Conservation (phyloP, 2,797 vertebrate genomes). For the Thaleichthys pacificus region DNA sequence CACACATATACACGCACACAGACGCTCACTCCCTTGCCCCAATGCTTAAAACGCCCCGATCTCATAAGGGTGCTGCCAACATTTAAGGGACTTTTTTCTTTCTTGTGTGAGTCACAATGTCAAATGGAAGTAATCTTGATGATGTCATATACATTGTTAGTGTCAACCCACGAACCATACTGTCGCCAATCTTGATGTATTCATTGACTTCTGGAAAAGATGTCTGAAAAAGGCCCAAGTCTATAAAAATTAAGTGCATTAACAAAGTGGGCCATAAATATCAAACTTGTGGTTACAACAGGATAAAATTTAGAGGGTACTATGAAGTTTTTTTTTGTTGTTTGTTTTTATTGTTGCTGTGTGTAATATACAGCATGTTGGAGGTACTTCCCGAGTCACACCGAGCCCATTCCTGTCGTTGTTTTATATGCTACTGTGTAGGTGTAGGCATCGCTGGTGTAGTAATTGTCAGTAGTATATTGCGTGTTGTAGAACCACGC, state of each 20-base stretch:
- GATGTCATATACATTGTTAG: conserved; percentile 61
- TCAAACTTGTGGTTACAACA: conserved; percentile 23
- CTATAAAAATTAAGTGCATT: conserved; percentile 35
- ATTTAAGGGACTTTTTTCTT: conserved; percentile 36
- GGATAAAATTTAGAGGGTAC: conserved; percentile 20
- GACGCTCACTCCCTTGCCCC: neutral
- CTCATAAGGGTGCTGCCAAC: conserved; percentile 15
- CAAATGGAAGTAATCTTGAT: conserved; percentile 56
- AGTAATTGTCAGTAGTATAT: neutral
- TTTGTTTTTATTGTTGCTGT: too few relatives aligned
- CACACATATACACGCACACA: conserved; percentile 14
- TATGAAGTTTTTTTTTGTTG: neutral
- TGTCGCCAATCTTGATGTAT: conserved; percentile 44
- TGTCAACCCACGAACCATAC: conserved; percentile 35
- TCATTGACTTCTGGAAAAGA: conserved; percentile 50
- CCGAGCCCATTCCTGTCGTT: neutral
- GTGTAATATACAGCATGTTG: conserved; percentile 2
- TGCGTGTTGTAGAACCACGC: conserved; percentile 10
- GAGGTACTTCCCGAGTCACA: conserved; percentile 14
- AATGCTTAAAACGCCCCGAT: conserved; percentile 10
- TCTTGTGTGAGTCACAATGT: conserved; percentile 56
- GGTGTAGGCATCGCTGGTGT: neutral
- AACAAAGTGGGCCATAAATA: conserved; percentile 26
- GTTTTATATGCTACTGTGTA: neutral
- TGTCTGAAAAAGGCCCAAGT: conserved; percentile 42